Evolutionary conservation across 2,113 vertebrate genomes (phyloP), one percentile per base, ranked within the genome.

Genomic region (Nanorana parkeri): DNA sequence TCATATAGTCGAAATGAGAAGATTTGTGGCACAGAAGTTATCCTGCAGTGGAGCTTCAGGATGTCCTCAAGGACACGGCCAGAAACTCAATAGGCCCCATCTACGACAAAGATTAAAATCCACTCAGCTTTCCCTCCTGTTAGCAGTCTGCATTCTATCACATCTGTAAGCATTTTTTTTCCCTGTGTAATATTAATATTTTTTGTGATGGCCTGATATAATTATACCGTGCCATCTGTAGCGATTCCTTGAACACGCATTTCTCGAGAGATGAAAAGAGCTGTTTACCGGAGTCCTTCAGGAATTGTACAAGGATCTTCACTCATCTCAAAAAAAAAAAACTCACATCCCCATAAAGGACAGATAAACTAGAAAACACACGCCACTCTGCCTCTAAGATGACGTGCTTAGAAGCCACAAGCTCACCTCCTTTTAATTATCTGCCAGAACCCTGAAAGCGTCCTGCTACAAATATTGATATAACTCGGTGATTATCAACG

Each of bases 151-250:
- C 60, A 52, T 77, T 76, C 75, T 66, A 51, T 66, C 47, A 55
- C 23, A 26, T 28, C 60, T n/a, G 4, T 21, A 77, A 65, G 75
- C 63, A 54, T 32, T 67, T 47, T 47, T 41, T 47, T 47, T 77
- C 41, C 75, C 15, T 55, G 23, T 28, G 47, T 65, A 29, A 78
- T 67, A 78, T 78, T 65, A 29, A 78, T 67, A 78, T 78, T 78
- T n/a, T 77, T 65, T 67, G 76, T 17, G 61, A 77, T 51, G 63
- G 56, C 28, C 24, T 29, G 61, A 77, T 66, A 54, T 52, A 78
- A 78, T 66, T 66, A 77, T 51, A 66, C 61, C 10, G 24, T 47
- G 3, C 63, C 76, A 78, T 66, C 75, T 65, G 75, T 61, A n/a
- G 75, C 47, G 17, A n/a, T 19, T 36, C 36, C 63, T 23, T 29